These are phyloP conservation scores for Phoxinus dragarum DNA, from an alignment of 2,797 vertebrate genomes.

Conservation along the genomic window DNA sequence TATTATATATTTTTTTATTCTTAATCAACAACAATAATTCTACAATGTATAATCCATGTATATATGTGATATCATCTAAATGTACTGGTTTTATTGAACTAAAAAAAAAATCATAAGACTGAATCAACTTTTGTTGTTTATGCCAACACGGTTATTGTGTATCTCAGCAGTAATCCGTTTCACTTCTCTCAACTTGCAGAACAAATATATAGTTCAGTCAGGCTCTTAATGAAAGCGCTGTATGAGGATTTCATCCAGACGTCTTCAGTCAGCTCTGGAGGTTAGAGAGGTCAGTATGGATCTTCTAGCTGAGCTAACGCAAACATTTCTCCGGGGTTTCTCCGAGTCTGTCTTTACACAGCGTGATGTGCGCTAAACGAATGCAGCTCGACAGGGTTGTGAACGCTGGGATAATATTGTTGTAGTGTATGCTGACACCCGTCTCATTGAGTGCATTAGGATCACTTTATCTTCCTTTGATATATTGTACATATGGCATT, in stretches of 20 bases:
- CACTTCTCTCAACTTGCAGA: not conserved
- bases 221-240: conserved; percentile 43
- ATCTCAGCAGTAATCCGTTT: conserved; percentile 19
- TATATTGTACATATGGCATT: not conserved
- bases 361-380: not conserved
- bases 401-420: conserved; percentile 53
- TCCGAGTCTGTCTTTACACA: conserved; percentile 43
- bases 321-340: conserved; percentile 52
- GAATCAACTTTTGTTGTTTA: not conserved
- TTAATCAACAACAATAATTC: too few relatives aligned
- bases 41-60: too few relatives aligned
- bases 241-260: conserved; percentile 22
- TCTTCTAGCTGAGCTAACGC: conserved; percentile 40
- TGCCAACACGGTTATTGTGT: conserved; percentile 2
- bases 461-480: conserved; percentile 23
- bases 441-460: conserved; percentile 22
- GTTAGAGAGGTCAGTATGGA: conserved; percentile 37
- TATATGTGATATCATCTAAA: not conserved
- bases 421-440: conserved; percentile 27
- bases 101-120: not conserved
- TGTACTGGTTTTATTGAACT: not conserved
- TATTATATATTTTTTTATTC: too few relatives aligned
- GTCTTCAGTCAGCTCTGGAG: conserved; percentile 25
- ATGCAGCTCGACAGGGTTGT: conserved; percentile 2
- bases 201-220: not conserved